Evolutionary conservation across 2,888 invertebrate species (phyloP).

Genomic region (Caenorhabditis panamensis): DNA sequence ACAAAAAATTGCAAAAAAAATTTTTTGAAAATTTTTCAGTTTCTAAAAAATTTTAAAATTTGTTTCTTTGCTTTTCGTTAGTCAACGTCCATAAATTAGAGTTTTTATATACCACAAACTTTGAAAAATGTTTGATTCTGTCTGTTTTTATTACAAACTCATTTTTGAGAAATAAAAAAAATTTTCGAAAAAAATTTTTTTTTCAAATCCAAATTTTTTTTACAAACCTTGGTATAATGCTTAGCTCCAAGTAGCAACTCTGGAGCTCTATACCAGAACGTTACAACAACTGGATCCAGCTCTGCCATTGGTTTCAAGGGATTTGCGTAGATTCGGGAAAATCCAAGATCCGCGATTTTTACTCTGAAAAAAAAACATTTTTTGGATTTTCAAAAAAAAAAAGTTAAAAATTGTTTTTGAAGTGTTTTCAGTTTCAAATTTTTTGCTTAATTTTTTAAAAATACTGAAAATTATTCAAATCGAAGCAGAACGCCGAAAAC

Average conservation of each 20-base stretch:
- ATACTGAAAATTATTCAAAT: too few relatives aligned
- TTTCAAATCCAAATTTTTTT: conserved; percentile 1
- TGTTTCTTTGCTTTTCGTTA: too few relatives aligned
- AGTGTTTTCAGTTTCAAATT: too few relatives aligned
- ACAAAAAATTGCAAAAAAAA: background rate
- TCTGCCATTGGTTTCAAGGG: conserved; percentile 97
- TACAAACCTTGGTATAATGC: conserved; percentile 81
- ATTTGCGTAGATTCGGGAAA: conserved; percentile 96
- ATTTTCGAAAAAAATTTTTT: background rate
- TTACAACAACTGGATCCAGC: conserved; percentile 98
- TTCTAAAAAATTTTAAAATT: background rate
- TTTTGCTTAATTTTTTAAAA: too few relatives aligned
- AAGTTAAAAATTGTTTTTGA: background rate
- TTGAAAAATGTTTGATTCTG: too few relatives aligned
- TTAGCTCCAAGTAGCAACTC: conserved; percentile 85
- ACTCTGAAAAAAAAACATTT: conserved; percentile 65
- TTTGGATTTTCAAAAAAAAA: background rate
- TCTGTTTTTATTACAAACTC: too few relatives aligned
- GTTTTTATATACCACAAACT: too few relatives aligned
- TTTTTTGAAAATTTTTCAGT: background rate
- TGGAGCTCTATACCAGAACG: conserved; percentile 98
- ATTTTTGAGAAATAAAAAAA: too few relatives aligned
- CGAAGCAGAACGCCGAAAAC: too few relatives aligned
- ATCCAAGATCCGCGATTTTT: conserved; percentile 94
- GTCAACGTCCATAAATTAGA: too few relatives aligned